Evolutionary conservation across 2,888 invertebrate species (phyloP), one percentile per base, ranked within the genome.

Genomic region (Auanema freiburgensis): DNA sequence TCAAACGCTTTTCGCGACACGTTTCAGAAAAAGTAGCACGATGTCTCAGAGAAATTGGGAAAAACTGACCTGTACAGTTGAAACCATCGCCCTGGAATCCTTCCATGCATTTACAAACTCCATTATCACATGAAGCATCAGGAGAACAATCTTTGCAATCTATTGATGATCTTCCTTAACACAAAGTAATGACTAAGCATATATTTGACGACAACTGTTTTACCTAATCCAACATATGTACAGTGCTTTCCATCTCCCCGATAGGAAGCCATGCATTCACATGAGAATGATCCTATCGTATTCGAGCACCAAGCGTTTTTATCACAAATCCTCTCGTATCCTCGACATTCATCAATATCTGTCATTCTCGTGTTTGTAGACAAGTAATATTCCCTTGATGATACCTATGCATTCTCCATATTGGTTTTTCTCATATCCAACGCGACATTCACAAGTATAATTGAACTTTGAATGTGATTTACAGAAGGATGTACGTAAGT

Each of bases 331-430:
- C 70, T 71, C 23, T 66, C 71, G 33, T 58, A 57, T 3, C 67
- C 69, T 8, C 74, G 70, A 50, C 81, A 81, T 55, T 81, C 81
- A 62, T 81, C 79, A 25, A 78, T 69, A 54, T 81, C 81, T 77
- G 51, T 25, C 71, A 58, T 0, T 24, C 11, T 25, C 42, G 11
- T n/a, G 12, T 57, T 14, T 50, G 1, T n/a, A n/a, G 51, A 12
- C 21, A n/a, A 12, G 12, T 50, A 12, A 12, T 43, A 43, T 40
- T 12, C 24, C 11, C 42, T 10, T 16, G n/a, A 33, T 60, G 69
- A 46, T 40, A 78, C 79, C 79, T 21, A 75, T 60, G 55, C 80
- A 80, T 54, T 79, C 77, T 44, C 70, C 79, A 59, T 70, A 66
- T 23, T 59, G 55, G 53, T 75, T 69, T 62, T 77, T 79, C 63